Conservation (phyloP, 2,113 vertebrate species). For the Cyprinodon tularosa region DNA sequence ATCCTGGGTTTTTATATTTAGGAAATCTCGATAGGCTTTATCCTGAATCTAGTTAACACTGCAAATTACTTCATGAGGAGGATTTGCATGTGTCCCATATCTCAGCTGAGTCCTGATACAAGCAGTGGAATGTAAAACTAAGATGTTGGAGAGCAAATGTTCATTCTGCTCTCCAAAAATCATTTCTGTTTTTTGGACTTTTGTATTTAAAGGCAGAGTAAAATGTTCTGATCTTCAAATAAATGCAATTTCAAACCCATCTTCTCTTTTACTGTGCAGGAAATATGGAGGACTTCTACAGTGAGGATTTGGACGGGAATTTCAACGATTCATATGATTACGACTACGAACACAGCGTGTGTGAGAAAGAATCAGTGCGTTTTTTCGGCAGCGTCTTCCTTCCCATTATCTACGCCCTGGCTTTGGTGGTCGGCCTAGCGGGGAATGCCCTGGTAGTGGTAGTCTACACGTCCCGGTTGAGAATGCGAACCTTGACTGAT, state of each 20-base stretch:
- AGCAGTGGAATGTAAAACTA: no score
- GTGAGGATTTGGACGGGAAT: conserved; percentile 54
- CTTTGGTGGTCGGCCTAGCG: conserved; percentile 85
- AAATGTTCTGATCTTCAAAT: background rate
- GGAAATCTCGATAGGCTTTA: no score
- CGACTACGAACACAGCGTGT: conserved; percentile 81
- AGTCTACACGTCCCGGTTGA: conserved; percentile 85
- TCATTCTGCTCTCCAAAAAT: no score
- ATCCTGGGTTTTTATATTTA: no score
- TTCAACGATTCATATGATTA: conserved; percentile 75
- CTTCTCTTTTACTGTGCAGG: conserved; percentile 10
- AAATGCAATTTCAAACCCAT: background rate
- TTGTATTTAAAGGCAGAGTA: background rate
- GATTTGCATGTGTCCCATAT: no score
- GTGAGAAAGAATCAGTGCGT: conserved; percentile 87
- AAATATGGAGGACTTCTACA: conserved; percentile 69
- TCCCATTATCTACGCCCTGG: conserved; percentile 84
- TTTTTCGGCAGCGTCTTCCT: conserved; percentile 86
- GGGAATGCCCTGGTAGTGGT: conserved; percentile 88
- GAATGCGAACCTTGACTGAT: conserved; percentile 86
- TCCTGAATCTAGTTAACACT: no score
- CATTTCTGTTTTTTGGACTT: background rate
- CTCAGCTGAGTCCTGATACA: no score
- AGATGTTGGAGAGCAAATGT: no score
- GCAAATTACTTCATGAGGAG: no score